Percentiles rank a stretch among this genome's conserved stretches.
phyloP scores from a whole-genome alignment of 2,113 vertebrate genomes.

The Megalops atlanticus region DNA sequence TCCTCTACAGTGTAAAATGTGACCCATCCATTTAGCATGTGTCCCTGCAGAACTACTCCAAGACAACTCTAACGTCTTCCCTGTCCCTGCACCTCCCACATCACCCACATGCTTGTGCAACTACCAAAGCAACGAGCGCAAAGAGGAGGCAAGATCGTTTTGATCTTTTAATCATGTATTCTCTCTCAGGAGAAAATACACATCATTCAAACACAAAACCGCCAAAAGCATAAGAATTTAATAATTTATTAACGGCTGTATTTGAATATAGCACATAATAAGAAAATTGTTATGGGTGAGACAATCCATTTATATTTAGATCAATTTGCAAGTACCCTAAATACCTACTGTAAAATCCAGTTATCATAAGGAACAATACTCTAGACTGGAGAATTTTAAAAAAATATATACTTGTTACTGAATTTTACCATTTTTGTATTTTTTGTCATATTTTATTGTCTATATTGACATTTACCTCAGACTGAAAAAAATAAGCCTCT shows the following conservation, averaged over 20 bases:
- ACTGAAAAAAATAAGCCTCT: no score
- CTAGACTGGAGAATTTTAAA: neutral
- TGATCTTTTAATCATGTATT: constrained; percentile 47
- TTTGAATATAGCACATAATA: neutral
- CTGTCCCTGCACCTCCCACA: neutral
- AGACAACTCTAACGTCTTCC: no score
- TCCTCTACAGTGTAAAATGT: no score
- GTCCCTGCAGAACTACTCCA: no score
- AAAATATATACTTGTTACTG: no score
- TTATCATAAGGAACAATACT: neutral
- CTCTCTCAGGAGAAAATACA: constrained; percentile 10
- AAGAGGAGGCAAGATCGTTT: constrained; percentile 6
- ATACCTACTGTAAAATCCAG: neutral
- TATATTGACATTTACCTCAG: no score
- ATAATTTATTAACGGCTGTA: neutral
- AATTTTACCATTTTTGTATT: no score
- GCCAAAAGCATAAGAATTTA: neutral
- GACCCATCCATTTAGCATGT: no score
- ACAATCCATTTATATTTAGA: neutral
- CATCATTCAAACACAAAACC: neutral
- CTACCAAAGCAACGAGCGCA: neutral
- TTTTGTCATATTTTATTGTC: no score
- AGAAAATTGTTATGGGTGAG: neutral
- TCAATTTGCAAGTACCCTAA: neutral
- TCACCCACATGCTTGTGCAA: neutral